These are phyloP conservation scores for Gobionotothen gibberifrons DNA, from an alignment of 2,797 vertebrate species.

Conservation along the genomic window DNA sequence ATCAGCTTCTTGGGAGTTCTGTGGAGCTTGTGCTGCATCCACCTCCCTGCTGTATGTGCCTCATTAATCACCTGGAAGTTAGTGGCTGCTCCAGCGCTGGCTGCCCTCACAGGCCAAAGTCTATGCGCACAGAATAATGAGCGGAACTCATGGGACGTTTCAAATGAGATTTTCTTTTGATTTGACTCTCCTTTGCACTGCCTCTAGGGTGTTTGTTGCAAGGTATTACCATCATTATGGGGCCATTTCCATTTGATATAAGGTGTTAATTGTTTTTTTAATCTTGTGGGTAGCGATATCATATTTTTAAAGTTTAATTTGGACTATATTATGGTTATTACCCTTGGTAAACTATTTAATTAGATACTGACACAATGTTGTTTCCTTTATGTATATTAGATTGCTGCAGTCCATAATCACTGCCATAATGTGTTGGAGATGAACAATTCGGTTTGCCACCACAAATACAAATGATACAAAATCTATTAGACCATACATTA, in stretches of 20 bases:
- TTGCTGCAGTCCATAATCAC: constrained; percentile 35
- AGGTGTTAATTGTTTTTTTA: constrained; percentile 75
- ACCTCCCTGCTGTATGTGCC: constrained; percentile 84
- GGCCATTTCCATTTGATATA: constrained; percentile 62
- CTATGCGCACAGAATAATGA: constrained; percentile 87
- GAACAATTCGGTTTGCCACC: constrained; percentile 3
- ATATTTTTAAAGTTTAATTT: constrained; percentile 44
- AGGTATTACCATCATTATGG: constrained; percentile 72
- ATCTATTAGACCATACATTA: neutral
- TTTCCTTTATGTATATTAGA: constrained; percentile 33
- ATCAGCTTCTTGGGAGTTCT: constrained; percentile 86
- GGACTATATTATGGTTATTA: constrained; percentile 31
- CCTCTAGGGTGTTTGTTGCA: constrained; percentile 73
- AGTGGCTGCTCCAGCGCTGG: constrained; percentile 82
- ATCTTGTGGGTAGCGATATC: constrained; percentile 40
- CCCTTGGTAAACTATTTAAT: constrained; percentile 51
- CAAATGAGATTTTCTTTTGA: constrained; percentile 88
- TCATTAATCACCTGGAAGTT: constrained; percentile 94
- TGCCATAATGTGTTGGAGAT: constrained; percentile 26
- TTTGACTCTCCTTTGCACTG: constrained; percentile 73
- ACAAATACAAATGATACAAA: constrained; percentile 16
- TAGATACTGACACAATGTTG: constrained; percentile 27
- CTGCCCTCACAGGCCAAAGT: constrained; percentile 83
- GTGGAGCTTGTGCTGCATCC: constrained; percentile 78
- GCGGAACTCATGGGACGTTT: constrained; percentile 83